Conservation (phyloP, 2,888 invertebrate genomes). For the Strigamia maritima region DNA sequence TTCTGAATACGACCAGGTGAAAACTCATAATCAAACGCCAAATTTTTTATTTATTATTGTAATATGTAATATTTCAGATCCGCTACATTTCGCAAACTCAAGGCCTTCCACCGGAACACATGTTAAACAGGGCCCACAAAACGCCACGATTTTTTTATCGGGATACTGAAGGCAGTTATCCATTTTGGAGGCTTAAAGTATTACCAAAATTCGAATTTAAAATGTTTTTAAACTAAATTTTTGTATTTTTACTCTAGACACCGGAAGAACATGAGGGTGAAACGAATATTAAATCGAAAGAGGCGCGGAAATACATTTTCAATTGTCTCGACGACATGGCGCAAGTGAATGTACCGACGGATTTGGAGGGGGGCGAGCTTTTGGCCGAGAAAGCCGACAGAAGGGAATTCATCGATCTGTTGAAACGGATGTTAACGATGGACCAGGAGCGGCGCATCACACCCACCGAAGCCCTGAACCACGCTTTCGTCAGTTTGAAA, state of each 20-base stretch:
- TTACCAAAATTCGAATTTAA: too few species aligned
- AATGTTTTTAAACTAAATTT: not conserved
- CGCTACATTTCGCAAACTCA: conserved; percentile 95
- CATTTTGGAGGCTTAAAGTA: conserved; percentile 35
- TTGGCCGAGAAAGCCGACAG: conserved; percentile 96
- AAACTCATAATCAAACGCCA: too few species aligned
- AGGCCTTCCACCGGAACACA: conserved; percentile 94
- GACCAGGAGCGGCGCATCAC: conserved; percentile 93
- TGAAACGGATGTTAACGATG: conserved; percentile 97
- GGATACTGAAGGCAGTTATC: conserved; percentile 70
- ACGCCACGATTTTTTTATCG: conserved; percentile 98
- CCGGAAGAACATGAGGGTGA: conserved; percentile 98
- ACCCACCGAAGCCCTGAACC: conserved; percentile 92
- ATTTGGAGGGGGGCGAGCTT: conserved; percentile 92
- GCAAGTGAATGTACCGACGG: conserved; percentile 87
- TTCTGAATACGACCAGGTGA: conserved; percentile 86
- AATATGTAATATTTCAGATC: conserved; percentile 62
- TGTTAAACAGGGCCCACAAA: conserved; percentile 95
- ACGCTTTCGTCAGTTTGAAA: conserved; percentile 87
- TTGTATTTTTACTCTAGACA: conserved; percentile 64
- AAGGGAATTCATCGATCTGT: conserved; percentile 93
- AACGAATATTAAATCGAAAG: conserved; percentile 97
- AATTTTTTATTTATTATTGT: not conserved
- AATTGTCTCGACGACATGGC: conserved; percentile 98
- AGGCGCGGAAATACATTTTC: conserved; percentile 98